These are phyloP conservation scores for Phaenicophaeus curvirostris DNA, from an alignment of 2,797 vertebrate species.

Conservation along the genomic window DNA sequence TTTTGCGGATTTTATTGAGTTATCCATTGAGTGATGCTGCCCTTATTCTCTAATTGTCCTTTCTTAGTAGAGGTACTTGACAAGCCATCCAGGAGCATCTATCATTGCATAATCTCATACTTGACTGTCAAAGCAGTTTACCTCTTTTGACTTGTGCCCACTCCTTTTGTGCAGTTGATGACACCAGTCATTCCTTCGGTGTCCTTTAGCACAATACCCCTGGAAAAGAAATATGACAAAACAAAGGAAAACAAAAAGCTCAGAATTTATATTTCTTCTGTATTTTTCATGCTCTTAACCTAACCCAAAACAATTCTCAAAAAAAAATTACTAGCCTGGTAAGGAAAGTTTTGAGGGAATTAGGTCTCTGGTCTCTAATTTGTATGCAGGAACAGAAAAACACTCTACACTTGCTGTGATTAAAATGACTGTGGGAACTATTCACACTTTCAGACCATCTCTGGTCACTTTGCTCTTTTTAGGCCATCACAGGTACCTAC, in stretches of 20 bases:
- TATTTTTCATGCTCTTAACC: neutral
- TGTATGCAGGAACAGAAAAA: neutral
- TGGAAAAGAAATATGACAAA: neutral
- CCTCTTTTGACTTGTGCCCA: neutral
- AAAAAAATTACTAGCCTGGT: neutral
- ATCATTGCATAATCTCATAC: neutral
- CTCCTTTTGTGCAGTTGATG: neutral
- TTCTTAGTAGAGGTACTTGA: neutral
- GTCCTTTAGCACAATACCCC: neutral
- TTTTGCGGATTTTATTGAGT: conserved; percentile 22
- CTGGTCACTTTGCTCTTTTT: neutral
- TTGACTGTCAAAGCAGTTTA: neutral
- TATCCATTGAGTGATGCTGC: neutral
- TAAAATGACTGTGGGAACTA: neutral
- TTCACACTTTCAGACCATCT: neutral
- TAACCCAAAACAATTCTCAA: neutral
- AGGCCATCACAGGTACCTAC: neutral
- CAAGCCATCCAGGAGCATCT: neutral
- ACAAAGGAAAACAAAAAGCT: neutral
- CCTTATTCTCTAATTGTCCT: neutral
- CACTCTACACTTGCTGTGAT: neutral
- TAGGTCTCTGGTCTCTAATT: neutral
- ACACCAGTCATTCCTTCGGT: neutral
- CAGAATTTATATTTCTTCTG: neutral
- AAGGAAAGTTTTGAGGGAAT: neutral